Percentiles rank a stretch among this genome's conserved stretches.
phyloP scores from a whole-genome alignment of 2,113 vertebrate genomes.

The Oncorhynchus keta region DNA sequence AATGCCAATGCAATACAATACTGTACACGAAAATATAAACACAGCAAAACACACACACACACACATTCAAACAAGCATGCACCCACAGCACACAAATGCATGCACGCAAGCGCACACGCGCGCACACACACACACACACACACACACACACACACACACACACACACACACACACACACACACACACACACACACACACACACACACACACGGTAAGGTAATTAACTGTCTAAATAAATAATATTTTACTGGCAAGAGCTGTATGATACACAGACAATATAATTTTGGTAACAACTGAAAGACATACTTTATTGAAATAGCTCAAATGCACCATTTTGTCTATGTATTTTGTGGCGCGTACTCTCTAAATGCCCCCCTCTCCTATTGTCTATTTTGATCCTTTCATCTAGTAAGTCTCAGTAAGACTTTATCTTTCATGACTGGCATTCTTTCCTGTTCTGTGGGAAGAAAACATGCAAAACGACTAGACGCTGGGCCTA shows the following conservation, averaged over 20 bases:
- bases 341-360: background rate
- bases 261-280: too few species aligned
- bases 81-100: too few species aligned
- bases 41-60: background rate
- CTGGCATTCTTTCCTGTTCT: slow-evolving; percentile 37
- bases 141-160: too few species aligned
- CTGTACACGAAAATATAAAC: background rate
- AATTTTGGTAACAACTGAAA: background rate
- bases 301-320: background rate
- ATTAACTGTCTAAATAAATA: too few species aligned
- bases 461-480: slow-evolving; percentile 43
- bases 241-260: background rate
- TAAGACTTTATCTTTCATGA: background rate
- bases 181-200: too few species aligned
- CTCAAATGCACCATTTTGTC: background rate
- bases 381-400: slow-evolving; percentile 13
- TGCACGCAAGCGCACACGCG: too few species aligned
- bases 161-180: too few species aligned
- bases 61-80: too few species aligned
- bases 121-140: too few species aligned
- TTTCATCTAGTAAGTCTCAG: slow-evolving; percentile 17
- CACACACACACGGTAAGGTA: too few species aligned
- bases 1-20: background rate
- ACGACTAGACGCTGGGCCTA: slow-evolving; percentile 40
- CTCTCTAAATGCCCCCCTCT: background rate